Evolutionary conservation across 2,797 vertebrate species (phyloP).

Genomic region (Merluccius polli): DNA sequence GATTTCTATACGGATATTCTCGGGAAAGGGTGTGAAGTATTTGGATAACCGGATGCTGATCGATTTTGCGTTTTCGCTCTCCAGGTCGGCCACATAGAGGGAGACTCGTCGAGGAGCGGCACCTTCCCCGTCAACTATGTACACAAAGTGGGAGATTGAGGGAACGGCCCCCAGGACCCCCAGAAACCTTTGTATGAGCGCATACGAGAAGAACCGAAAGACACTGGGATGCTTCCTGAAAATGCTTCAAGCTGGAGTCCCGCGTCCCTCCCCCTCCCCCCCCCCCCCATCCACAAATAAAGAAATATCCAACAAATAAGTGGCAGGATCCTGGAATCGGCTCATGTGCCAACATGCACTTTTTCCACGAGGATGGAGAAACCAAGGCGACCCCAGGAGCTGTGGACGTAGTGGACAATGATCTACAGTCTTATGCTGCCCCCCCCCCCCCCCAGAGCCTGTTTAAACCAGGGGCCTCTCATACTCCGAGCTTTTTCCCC

Average conservation of each 20-base stretch:
- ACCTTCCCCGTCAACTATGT: conserved; percentile 84
- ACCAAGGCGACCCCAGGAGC: not conserved
- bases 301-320: not conserved
- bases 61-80: not conserved
- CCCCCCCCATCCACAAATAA: not conserved
- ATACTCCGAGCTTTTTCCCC: not conserved
- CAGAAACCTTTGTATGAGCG: too few species aligned
- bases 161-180: not conserved
- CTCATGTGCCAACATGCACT: not conserved
- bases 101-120: conserved; percentile 73
- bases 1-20: not conserved
- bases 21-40: too few species aligned
- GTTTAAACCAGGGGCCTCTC: not conserved
- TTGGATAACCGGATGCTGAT: too few species aligned
- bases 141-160: conserved; percentile 72
- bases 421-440: not conserved
- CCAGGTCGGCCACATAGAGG: conserved; percentile 82
- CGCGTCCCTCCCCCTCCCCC: not conserved
- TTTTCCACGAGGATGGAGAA: not conserved
- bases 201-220: not conserved
- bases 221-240: not conserved
- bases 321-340: not conserved
- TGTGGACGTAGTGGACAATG: not conserved
- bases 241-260: not conserved
- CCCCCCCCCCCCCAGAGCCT: too few species aligned